Percentiles rank a stretch among this genome's conserved stretches.
phyloP scores from a whole-genome alignment of 2,113 vertebrate genomes.

The Thunnus maccoyii region DNA sequence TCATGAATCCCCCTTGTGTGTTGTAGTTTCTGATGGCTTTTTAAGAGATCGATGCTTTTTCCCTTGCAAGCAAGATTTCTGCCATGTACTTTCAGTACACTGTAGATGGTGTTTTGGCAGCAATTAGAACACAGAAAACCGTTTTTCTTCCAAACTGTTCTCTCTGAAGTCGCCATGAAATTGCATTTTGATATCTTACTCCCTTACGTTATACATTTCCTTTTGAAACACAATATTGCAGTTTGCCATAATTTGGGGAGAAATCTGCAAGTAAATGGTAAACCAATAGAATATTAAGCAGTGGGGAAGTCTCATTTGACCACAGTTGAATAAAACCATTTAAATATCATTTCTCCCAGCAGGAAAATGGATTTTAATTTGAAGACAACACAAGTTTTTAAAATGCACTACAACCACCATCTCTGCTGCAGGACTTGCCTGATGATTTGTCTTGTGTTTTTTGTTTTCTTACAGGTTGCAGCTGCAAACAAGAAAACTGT shows the following conservation, averaged over 20 bases:
- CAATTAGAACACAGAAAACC: background rate
- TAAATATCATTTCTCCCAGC: background rate
- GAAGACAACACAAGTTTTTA: background rate
- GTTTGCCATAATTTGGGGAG: background rate
- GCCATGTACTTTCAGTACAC: conserved; percentile 25
- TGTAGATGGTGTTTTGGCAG: conserved; percentile 27
- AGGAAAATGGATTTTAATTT: conserved; percentile 8
- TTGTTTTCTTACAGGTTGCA: conserved; percentile 75
- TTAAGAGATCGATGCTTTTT: conserved; percentile 30
- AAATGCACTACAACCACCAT: background rate
- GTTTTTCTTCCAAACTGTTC: conserved; percentile 21
- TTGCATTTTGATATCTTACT: conserved; percentile 55
- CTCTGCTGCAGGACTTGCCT: background rate
- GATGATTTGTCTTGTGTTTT: conserved; percentile 8
- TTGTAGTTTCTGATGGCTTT: conserved; percentile 50
- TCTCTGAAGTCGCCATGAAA: conserved; percentile 33
- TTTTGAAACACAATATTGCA: conserved; percentile 12
- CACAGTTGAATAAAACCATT: conserved; percentile 11
- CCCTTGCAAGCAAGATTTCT: background rate
- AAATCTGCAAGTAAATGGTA: conserved; percentile 19
- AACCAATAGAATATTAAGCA: conserved; percentile 14
- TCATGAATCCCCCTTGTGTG: conserved; percentile 2
- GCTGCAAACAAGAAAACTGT: conserved; percentile 86
- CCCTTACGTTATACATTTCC: conserved; percentile 8
- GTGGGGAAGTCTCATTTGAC: conserved; percentile 41